phyloP scores from a whole-genome alignment of 2,888 invertebrate genomes.

The Thumatha senex region DNA sequence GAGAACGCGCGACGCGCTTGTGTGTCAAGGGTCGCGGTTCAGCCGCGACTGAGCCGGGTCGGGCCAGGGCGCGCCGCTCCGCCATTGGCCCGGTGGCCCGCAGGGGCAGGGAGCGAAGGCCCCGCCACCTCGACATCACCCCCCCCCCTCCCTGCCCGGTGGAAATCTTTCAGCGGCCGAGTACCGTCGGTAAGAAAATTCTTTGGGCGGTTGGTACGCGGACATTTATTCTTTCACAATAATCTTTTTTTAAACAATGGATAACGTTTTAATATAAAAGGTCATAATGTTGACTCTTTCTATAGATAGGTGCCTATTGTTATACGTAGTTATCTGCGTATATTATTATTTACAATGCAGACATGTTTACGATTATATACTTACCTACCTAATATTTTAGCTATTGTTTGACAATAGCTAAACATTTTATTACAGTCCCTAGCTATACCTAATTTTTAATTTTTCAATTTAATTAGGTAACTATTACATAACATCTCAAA shows the following conservation, averaged over 20 bases:
- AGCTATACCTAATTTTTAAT: too few relatives aligned
- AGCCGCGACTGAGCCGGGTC: conserved; percentile 81
- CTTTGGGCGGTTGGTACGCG: conserved; percentile 33
- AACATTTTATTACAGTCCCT: too few relatives aligned
- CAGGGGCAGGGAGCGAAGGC: conserved; percentile 81
- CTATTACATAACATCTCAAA: too few relatives aligned
- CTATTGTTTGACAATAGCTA: too few relatives aligned
- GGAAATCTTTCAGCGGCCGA: conserved; percentile 74
- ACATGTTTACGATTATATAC: too few relatives aligned
- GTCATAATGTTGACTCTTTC: conserved; percentile 19
- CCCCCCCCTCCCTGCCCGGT: conserved; percentile 50
- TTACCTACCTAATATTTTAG: too few relatives aligned
- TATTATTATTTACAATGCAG: too few relatives aligned
- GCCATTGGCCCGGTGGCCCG: conserved; percentile 82
- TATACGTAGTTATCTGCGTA: too few relatives aligned
- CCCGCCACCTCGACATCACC: conserved; percentile 77
- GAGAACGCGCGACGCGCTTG: conserved; percentile 70
- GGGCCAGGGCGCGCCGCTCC: conserved; percentile 77
- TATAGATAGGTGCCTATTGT: too few relatives aligned
- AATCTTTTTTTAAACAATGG: conserved; percentile 17
- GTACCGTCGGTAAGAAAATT: conserved; percentile 74
- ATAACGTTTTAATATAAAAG: conserved; percentile 16
- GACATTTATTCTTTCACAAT: conserved; percentile 17
- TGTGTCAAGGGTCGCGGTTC: conserved; percentile 82
- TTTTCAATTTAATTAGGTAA: too few relatives aligned